Evolutionary conservation across 2,888 invertebrate genomes (phyloP).

Genomic region (Chalcis sispes): DNA sequence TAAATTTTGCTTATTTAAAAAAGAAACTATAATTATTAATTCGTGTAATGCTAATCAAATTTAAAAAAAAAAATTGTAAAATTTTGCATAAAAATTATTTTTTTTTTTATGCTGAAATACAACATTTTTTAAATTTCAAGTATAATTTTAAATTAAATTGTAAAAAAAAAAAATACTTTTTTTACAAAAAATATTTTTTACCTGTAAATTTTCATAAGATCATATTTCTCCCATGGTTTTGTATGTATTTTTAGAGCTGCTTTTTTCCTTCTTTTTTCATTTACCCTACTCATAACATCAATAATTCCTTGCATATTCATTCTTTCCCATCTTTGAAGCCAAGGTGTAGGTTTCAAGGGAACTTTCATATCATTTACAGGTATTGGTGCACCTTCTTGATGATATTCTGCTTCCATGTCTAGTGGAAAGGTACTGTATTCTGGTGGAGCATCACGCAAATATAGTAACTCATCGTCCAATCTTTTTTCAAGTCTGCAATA

Average conservation of each 20-base stretch:
- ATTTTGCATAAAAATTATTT: constrained; percentile 11
- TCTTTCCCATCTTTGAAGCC: constrained; percentile 93
- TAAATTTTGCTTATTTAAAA: too few species aligned
- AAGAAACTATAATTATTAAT: too few species aligned
- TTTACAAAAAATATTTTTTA: constrained; percentile 64
- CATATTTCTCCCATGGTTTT: constrained; percentile 92
- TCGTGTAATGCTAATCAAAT: too few species aligned
- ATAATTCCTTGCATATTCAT: constrained; percentile 86
- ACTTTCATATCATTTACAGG: constrained; percentile 88
- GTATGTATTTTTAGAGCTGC: constrained; percentile 77
- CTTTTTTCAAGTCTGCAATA: constrained; percentile 87
- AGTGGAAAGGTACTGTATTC: constrained; percentile 95
- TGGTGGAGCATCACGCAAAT: constrained; percentile 91
- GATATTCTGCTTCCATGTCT: constrained; percentile 91
- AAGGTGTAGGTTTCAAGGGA: constrained; percentile 85
- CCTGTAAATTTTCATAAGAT: constrained; percentile 96
- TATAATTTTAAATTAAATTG: constrained; percentile 1
- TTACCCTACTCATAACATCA: constrained; percentile 79
- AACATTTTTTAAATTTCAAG: constrained; percentile 1
- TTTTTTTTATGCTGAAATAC: constrained; percentile 4
- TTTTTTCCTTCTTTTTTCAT: constrained; percentile 77
- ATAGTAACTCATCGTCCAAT: constrained; percentile 91
- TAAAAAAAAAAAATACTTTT: constrained; percentile 16
- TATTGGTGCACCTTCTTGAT: constrained; percentile 86
- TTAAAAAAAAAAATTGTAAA: constrained; percentile 63